These are phyloP conservation scores for Corvus hawaiiensis DNA, from an alignment of 2,113 vertebrate species.

Conservation along the genomic window DNA sequence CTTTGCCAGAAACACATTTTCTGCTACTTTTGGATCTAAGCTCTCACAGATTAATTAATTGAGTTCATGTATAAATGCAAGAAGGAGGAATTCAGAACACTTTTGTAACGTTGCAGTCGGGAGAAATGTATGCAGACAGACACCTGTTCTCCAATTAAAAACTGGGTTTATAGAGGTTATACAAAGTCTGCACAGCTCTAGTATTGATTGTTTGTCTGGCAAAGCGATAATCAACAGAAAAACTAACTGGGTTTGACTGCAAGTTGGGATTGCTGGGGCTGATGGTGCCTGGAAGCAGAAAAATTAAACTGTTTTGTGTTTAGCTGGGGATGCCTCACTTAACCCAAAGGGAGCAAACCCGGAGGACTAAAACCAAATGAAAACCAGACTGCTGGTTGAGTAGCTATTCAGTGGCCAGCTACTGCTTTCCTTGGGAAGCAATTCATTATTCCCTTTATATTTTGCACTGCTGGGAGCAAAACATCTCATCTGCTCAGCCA, in stretches of 20 bases:
- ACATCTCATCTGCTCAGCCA: background rate
- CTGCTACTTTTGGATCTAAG: background rate
- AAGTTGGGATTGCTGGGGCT: background rate
- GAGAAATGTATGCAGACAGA: background rate
- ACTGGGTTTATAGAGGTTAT: background rate
- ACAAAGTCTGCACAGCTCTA: background rate
- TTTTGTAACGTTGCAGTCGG: background rate
- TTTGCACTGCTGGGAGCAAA: background rate
- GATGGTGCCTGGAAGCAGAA: background rate
- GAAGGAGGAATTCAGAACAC: background rate
- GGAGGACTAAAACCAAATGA: background rate
- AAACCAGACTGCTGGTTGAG: background rate
- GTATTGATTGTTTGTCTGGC: background rate
- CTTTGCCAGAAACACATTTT: background rate
- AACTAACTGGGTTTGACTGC: background rate
- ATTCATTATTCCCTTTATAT: background rate
- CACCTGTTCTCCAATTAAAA: background rate
- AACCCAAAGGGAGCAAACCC: background rate
- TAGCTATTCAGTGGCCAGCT: background rate
- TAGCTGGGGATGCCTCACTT: background rate
- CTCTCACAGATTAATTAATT: background rate
- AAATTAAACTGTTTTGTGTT: background rate
- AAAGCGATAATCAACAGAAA: background rate
- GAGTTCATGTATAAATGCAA: background rate
- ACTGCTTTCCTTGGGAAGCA: background rate